These are phyloP conservation scores for Prunella fulvescens DNA, from an alignment of 2,113 vertebrate species.

Conservation along the genomic window DNA sequence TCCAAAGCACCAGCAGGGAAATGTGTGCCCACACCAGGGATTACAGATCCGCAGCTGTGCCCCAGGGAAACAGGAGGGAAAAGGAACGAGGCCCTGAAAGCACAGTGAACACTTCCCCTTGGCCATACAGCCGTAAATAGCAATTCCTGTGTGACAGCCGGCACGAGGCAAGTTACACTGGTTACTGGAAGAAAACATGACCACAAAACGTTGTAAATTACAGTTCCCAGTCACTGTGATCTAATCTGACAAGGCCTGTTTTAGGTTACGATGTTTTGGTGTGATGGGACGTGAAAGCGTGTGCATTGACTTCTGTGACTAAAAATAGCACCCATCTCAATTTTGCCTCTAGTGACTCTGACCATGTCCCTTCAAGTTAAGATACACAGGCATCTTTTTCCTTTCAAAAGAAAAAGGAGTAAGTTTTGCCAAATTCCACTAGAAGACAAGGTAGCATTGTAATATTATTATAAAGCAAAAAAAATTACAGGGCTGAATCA, in stretches of 20 bases:
- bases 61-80: not conserved
- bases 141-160: not conserved
- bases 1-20: not conserved
- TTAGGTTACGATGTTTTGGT: not conserved
- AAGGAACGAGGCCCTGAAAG: not conserved
- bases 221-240: not conserved
- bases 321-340: not conserved
- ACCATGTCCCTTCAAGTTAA: not conserved
- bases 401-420: not conserved
- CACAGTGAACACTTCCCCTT: not conserved
- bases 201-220: not conserved
- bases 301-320: not conserved
- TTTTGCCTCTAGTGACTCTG: not conserved
- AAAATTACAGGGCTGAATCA: not conserved
- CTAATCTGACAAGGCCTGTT: not conserved
- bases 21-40: accelerated
- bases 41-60: accelerated
- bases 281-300: not conserved
- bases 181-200: not conserved
- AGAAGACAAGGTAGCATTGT: not conserved
- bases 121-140: accelerated
- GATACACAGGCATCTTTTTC: not conserved
- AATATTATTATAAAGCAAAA: not conserved
- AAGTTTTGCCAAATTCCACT: not conserved
- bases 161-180: not conserved